Conservation (phyloP, 2,888 invertebrate genomes). For the Trypoxylon attenuatum region DNA sequence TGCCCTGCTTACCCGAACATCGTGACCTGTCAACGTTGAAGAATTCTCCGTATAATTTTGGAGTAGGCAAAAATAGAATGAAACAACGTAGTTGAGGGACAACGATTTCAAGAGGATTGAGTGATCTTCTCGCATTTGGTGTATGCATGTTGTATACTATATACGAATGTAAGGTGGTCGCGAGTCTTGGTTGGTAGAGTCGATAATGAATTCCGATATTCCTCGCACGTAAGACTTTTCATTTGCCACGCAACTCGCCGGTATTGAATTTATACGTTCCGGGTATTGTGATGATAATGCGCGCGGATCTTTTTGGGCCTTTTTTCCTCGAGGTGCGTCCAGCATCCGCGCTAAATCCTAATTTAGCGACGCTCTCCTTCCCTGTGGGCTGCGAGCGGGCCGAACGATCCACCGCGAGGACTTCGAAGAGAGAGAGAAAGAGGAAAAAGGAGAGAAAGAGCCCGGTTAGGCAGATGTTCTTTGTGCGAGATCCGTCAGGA, state of each 20-base stretch:
- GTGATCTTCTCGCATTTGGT: conserved; percentile 5
- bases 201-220: conserved; percentile 7
- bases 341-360: conserved; percentile 40
- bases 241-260: conserved; percentile 11
- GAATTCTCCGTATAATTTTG: background rate
- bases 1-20: too few relatives aligned
- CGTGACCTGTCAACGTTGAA: too few relatives aligned
- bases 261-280: conserved; percentile 29
- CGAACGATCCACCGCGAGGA: too few relatives aligned
- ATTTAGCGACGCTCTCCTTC: conserved; percentile 32
- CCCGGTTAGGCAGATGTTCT: conserved; percentile 48
- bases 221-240: conserved; percentile 2
- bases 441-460: conserved; percentile 10
- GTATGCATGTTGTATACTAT: background rate
- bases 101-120: conserved; percentile 3
- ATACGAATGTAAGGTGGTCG: background rate
- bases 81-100: background rate
- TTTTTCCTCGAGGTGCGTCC: conserved; percentile 5
- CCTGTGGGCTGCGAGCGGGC: background rate
- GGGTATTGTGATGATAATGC: conserved; percentile 30
- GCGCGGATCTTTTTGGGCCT: conserved; percentile 12
- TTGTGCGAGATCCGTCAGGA: conserved; percentile 52
- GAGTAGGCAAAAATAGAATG: background rate
- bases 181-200: background rate
- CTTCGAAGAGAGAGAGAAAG: conserved; percentile 4